phyloP scores from a whole-genome alignment of 1,140 invertebrate species.

The Drosophila bipectinata region DNA sequence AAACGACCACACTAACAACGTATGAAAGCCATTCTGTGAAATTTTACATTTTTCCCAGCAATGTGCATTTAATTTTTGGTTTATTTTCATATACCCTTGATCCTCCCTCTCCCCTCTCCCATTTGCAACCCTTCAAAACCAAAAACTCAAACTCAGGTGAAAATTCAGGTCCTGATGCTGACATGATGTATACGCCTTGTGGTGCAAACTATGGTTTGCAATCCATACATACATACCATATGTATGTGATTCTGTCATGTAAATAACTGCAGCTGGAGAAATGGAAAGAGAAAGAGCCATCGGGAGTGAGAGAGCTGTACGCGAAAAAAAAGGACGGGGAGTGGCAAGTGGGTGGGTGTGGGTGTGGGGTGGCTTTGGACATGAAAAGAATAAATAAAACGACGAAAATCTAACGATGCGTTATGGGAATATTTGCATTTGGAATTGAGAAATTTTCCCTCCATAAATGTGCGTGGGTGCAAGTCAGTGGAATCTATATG shows the following conservation, averaged over 20 bases:
- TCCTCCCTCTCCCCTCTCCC: no score
- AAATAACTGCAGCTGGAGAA: slow-evolving; percentile 22
- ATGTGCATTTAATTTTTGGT: slow-evolving; percentile 11
- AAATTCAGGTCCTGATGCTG: slow-evolving; percentile 28
- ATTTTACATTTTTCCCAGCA: background rate
- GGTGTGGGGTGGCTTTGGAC: slow-evolving; percentile 7
- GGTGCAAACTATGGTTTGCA: slow-evolving; percentile 30
- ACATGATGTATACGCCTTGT: slow-evolving; percentile 61
- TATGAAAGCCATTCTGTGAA: no score
- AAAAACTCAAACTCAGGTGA: slow-evolving; percentile 8
- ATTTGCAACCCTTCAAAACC: background rate
- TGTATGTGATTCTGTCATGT: slow-evolving; percentile 1
- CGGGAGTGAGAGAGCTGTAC: background rate
- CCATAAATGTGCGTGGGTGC: slow-evolving; percentile 41
- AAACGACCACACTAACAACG: no score
- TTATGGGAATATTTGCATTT: slow-evolving; percentile 72
- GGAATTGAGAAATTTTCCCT: slow-evolving; percentile 70
- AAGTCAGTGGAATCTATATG: slow-evolving; percentile 18
- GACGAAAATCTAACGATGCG: slow-evolving; percentile 65
- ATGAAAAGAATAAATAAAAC: slow-evolving; percentile 36
- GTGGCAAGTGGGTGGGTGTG: background rate
- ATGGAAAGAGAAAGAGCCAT: background rate
- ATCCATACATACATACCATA: background rate
- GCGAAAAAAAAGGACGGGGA: background rate
- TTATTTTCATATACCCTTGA: background rate